phyloP scores from a whole-genome alignment of 2,888 invertebrate genomes.

The Penaeus monodon region DNA sequence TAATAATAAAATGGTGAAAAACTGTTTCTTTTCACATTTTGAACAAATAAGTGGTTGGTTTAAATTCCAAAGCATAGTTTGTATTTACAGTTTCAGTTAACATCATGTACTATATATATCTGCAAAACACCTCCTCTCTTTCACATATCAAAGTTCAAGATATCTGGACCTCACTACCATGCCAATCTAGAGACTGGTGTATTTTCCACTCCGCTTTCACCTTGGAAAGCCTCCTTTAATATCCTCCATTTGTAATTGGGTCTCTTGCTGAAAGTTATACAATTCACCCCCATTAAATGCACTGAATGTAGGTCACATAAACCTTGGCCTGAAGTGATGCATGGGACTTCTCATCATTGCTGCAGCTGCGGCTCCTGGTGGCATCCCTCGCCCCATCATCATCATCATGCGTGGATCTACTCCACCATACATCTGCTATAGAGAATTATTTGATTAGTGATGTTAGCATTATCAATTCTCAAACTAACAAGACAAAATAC shows the following conservation, averaged over 20 bases:
- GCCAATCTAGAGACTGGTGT: not conserved
- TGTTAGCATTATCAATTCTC: not conserved
- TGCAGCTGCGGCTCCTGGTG: conserved; percentile 51
- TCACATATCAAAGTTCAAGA: not conserved
- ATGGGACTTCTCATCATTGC: conserved; percentile 62
- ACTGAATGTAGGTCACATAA: conserved; percentile 55
- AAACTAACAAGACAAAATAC: not conserved
- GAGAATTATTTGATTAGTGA: not conserved
- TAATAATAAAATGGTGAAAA: too few relatives aligned
- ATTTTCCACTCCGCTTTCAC: not conserved
- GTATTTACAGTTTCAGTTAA: conserved; percentile 18
- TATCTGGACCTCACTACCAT: not conserved
- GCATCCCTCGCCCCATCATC: conserved; percentile 63
- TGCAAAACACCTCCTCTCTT: not conserved
- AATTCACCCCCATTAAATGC: conserved; percentile 8
- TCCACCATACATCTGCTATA: conserved; percentile 53
- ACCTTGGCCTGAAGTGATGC: conserved; percentile 60
- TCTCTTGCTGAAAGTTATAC: conserved; percentile 6
- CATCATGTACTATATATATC: conserved; percentile 11
- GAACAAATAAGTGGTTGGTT: not conserved
- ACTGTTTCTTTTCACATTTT: too few relatives aligned
- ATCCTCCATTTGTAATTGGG: conserved; percentile 21
- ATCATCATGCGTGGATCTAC: conserved; percentile 63
- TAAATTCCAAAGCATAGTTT: not conserved
- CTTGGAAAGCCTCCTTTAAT: conserved; percentile 40